These are phyloP conservation scores for Gnathonemus echidnorhynchus DNA, from an alignment of 2,113 vertebrate genomes.

Conservation along the genomic window DNA sequence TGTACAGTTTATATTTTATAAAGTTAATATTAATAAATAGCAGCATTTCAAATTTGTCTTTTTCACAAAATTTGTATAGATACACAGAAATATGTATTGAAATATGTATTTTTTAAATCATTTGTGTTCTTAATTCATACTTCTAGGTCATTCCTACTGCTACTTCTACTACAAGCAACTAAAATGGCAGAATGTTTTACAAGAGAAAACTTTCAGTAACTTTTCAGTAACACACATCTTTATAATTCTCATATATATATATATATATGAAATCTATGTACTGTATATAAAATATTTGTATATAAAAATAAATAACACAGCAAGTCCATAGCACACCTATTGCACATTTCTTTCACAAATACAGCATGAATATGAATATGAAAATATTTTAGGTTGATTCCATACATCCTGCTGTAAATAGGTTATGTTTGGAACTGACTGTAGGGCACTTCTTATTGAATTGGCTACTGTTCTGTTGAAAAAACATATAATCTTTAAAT, in stretches of 20 bases:
- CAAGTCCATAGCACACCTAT: constrained; percentile 9
- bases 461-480: constrained; percentile 8
- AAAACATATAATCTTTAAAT: constrained; percentile 16
- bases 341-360: constrained; percentile 20
- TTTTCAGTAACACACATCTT: constrained; percentile 1
- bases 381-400: neutral
- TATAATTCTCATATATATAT: neutral
- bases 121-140: constrained; percentile 26
- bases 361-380: constrained; percentile 4
- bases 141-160: constrained; percentile 27
- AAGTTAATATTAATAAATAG: constrained; percentile 24
- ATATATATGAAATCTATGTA: constrained; percentile 30
- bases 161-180: constrained; percentile 32
- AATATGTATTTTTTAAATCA: constrained; percentile 29
- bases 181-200: constrained; percentile 31
- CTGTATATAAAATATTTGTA: constrained; percentile 25
- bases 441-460: neutral
- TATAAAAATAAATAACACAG: constrained; percentile 36
- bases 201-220: constrained; percentile 18
- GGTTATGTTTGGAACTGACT: neutral
- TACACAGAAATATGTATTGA: constrained; percentile 34
- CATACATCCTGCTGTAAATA: neutral
- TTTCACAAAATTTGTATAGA: constrained; percentile 1
- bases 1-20: constrained; percentile 16
- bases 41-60: constrained; percentile 23